Evolutionary conservation across 2,113 vertebrate species (phyloP).

Genomic region (Ardeotis arabs): DNA sequence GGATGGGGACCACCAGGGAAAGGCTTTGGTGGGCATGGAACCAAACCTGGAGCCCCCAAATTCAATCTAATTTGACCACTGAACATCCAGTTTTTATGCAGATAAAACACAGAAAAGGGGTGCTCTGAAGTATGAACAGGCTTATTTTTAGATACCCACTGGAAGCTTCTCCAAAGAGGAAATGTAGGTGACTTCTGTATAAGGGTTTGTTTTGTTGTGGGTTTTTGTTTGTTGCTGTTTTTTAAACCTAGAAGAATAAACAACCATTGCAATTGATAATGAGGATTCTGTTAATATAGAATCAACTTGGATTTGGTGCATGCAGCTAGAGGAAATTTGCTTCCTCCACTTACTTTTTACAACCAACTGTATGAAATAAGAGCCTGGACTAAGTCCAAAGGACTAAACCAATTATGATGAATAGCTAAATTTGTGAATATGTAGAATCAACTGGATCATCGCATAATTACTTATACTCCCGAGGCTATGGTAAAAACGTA

Average conservation of each 20-base stretch:
- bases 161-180: neutral
- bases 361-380: slow-evolving; percentile 14
- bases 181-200: neutral
- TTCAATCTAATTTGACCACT: neutral
- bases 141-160: neutral
- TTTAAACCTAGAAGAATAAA: neutral
- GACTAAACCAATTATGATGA: slow-evolving; percentile 66
- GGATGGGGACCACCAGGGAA: neutral
- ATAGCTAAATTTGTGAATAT: slow-evolving; percentile 62
- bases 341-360: slow-evolving; percentile 8
- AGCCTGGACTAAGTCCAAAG: slow-evolving; percentile 58
- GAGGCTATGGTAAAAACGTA: slow-evolving; percentile 20
- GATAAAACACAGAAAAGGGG: neutral
- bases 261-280: neutral
- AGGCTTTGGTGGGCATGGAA: neutral
- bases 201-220: neutral
- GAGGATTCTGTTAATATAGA: neutral
- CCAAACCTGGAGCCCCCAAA: neutral
- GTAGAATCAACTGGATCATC: slow-evolving; percentile 55
- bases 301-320: neutral
- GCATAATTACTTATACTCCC: slow-evolving; percentile 55
- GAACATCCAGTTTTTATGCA: neutral
- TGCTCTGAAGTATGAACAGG: neutral
- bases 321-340: neutral
- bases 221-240: neutral